phyloP scores from a whole-genome alignment of 2,797 vertebrate genomes.

The Sebastes umbrosus region DNA sequence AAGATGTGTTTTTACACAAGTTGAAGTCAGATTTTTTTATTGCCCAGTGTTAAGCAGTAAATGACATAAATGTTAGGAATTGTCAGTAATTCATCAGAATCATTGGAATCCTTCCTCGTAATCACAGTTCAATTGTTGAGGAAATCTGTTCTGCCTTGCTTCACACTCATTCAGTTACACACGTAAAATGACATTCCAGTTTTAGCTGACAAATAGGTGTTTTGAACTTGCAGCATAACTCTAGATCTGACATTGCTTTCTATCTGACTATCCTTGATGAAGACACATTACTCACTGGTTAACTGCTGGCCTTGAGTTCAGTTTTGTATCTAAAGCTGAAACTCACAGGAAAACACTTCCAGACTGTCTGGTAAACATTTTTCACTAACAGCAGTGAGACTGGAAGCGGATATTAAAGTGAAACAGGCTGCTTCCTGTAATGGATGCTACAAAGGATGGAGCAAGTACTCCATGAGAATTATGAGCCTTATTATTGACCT shows the following conservation, averaged over 20 bases:
- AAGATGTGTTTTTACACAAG: neutral
- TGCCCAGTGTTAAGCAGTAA: neutral
- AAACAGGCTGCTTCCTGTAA: slow-evolving; percentile 54
- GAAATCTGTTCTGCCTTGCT: neutral
- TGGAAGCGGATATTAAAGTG: slow-evolving; percentile 41
- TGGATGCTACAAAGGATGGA: slow-evolving; percentile 8
- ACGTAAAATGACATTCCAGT: neutral
- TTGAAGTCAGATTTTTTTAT: neutral
- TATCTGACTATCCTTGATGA: neutral
- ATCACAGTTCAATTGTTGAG: neutral
- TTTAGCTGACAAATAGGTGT: neutral
- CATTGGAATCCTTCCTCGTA: neutral
- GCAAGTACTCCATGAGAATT: slow-evolving; percentile 3
- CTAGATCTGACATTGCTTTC: neutral
- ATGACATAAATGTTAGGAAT: neutral
- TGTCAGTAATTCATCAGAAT: neutral
- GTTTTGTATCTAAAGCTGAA: neutral
- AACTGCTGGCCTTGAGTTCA: slow-evolving; percentile 4
- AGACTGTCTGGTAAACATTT: slow-evolving; percentile 29
- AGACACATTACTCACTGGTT: neutral
- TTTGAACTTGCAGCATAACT: neutral
- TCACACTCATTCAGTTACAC: neutral
- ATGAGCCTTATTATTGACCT: slow-evolving; percentile 5
- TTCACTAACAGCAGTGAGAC: slow-evolving; percentile 1
- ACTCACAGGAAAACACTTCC: slow-evolving; percentile 25